Conservation (phyloP, 2,797 vertebrate species). For the Manis crassicaudata region DNA sequence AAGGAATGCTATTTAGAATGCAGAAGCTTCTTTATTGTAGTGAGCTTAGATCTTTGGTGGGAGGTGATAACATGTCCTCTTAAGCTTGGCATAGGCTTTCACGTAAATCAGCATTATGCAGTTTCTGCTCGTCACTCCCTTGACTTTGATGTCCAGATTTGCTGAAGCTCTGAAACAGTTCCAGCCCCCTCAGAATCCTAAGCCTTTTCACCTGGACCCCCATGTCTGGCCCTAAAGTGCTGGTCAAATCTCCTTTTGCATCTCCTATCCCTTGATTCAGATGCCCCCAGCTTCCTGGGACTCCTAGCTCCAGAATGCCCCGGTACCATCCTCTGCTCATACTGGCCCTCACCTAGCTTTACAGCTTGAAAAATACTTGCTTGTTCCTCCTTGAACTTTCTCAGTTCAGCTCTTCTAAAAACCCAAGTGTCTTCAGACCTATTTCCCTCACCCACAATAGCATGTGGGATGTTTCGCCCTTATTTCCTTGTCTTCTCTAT, state of each 20-base stretch:
- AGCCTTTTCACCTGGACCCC: background rate
- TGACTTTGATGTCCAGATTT: slow-evolving; percentile 13
- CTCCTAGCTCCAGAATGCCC: background rate
- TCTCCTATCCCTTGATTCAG: background rate
- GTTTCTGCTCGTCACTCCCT: slow-evolving; percentile 26
- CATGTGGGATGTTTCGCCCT: background rate
- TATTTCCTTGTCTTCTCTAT: slow-evolving; percentile 11
- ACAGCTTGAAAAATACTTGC: slow-evolving; percentile 26
- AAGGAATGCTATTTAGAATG: background rate
- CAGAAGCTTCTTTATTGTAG: slow-evolving; percentile 41
- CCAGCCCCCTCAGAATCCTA: background rate
- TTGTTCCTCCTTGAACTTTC: background rate
- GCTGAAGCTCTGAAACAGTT: background rate
- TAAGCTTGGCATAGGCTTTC: slow-evolving; percentile 21
- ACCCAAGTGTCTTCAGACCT: background rate
- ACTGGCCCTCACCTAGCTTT: background rate
- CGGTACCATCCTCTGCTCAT: background rate
- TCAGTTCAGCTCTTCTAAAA: slow-evolving; percentile 42
- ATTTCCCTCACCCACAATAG: background rate
- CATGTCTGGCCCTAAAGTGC: background rate
- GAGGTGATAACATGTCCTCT: slow-evolving; percentile 26
- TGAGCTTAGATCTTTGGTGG: slow-evolving; percentile 20
- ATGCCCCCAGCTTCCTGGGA: background rate
- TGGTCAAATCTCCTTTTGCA: background rate
- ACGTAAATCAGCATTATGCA: slow-evolving; percentile 34